Percentiles rank a stretch among this genome's conserved stretches.
Evolutionary conservation across 2,797 vertebrate species (phyloP).

Genomic region (Distichodus sexfasciatus): DNA sequence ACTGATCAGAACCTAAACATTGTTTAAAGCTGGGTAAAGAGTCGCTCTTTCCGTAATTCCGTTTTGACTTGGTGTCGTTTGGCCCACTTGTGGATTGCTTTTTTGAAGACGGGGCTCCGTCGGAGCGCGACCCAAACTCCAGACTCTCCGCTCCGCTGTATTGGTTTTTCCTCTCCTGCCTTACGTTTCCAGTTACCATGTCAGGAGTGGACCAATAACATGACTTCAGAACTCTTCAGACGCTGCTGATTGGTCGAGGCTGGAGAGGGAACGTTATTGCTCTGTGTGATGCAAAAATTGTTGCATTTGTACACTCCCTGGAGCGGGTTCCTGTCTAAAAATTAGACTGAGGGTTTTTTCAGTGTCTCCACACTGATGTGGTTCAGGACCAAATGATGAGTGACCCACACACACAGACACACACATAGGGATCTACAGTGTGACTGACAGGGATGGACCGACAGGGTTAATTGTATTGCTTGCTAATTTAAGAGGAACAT

Average conservation of each 20-base stretch:
- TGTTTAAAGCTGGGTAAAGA: no score
- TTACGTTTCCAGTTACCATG: constrained; percentile 23
- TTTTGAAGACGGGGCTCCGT: background rate
- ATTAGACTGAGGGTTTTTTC: background rate
- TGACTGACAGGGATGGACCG: background rate
- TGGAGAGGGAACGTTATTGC: constrained; percentile 37
- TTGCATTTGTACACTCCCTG: constrained; percentile 31
- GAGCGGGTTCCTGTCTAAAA: constrained; percentile 8
- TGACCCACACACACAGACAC: background rate
- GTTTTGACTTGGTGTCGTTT: background rate
- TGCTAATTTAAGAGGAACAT: constrained; percentile 1
- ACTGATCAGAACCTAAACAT: background rate
- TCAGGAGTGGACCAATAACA: constrained; percentile 22
- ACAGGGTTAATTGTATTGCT: background rate
- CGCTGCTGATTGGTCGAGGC: constrained; percentile 16
- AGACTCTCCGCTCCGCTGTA: constrained; percentile 5
- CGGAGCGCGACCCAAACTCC: background rate
- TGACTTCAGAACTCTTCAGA: background rate
- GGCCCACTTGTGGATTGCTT: background rate
- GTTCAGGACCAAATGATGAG: background rate
- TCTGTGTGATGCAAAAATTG: constrained; percentile 52
- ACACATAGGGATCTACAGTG: background rate
- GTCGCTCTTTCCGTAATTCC: background rate
- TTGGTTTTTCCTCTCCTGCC: constrained; percentile 2
- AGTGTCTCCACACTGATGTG: background rate